These are phyloP conservation scores for Cordilura impudica DNA, from an alignment of 2,888 invertebrate species.

Conservation along the genomic window DNA sequence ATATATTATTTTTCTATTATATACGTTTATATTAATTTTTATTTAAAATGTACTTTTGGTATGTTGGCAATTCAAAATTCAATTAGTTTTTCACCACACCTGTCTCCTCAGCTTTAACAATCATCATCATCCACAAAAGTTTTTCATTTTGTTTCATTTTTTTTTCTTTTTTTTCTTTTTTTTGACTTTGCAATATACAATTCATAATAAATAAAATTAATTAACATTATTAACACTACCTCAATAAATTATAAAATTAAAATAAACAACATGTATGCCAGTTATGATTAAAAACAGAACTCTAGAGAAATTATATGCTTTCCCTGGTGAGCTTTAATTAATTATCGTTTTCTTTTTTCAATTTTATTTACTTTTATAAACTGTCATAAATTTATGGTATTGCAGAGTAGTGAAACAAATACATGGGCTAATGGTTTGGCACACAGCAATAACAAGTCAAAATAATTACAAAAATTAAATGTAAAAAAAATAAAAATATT, in stretches of 20 bases:
- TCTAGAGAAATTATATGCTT: background rate
- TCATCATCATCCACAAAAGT: background rate
- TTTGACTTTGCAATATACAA: background rate
- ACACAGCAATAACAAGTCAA: too few relatives aligned
- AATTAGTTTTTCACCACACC: conserved; percentile 54
- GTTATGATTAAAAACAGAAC: conserved; percentile 47
- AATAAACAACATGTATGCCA: conserved; percentile 35
- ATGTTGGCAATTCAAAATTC: conserved; percentile 54
- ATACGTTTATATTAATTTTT: too few relatives aligned
- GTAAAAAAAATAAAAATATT: too few relatives aligned
- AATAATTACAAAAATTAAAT: too few relatives aligned
- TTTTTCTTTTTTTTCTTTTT: background rate
- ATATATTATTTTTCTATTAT: too few relatives aligned
- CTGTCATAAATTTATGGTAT: conserved; percentile 8
- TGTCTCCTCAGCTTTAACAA: conserved; percentile 28
- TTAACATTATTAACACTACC: conserved; percentile 60
- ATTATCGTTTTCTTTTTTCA: background rate
- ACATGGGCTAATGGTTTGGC: too few relatives aligned
- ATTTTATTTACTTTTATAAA: background rate
- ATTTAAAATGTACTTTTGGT: conserved; percentile 18
- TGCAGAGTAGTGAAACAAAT: background rate
- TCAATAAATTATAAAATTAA: conserved; percentile 45
- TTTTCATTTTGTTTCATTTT: background rate
- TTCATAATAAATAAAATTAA: conserved; percentile 56
- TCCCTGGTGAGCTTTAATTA: conserved; percentile 22